Base-by-base conservation (phyloP, 2,888 invertebrate species). In the Tenthredo distinguenda region DNA sequence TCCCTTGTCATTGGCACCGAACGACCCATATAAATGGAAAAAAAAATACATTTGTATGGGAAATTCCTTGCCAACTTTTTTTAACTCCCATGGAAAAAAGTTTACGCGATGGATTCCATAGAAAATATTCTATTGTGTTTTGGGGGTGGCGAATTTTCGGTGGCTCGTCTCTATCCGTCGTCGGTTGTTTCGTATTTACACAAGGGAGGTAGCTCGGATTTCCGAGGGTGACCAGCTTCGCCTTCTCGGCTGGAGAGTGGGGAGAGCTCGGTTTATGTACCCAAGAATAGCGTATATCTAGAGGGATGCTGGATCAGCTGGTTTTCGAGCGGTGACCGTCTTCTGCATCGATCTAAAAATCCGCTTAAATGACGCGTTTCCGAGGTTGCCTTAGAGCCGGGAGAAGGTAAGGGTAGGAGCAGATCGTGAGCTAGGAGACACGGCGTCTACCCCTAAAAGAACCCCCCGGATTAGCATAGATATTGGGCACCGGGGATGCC, bases 391-490 rank as follows among this genome's bases (percentile, higher is more conserved):
- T 34, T 12, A 18, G 40, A 9, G n/a, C 4, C 15, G 50, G 40
- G 6, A 81, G 76, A 34, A 12, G 62, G 10, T 3, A 37, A 77
- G 77, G 47, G 34, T 21, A 43, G 31, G 34, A 81, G 81, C 72
- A 85, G 84, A 85, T 85, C 85, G 85, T 86, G 71, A 84, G 86
- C 85, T 68, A 74, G 71, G 84, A 83, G 85, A 72, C 55, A 76
- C 82, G 55, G 68, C 72, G 71, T 83, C 81, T 58, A 72, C 71
- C 65, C 79, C 62, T 85, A 76, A 86, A 90, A 88, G 88, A 90
- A 88, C 86, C 84, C 86, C 88, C 76, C 81, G 88, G 89, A 90
- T 90, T 90, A 90, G 89, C 90, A 90, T 90, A 90, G 89, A 90
- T 90, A 90, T 90, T 90, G 90, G 88, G 87, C 87, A 87, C 88